These are phyloP conservation scores for Geococcyx californianus DNA, from an alignment of 2,113 vertebrate species.

Conservation along the genomic window DNA sequence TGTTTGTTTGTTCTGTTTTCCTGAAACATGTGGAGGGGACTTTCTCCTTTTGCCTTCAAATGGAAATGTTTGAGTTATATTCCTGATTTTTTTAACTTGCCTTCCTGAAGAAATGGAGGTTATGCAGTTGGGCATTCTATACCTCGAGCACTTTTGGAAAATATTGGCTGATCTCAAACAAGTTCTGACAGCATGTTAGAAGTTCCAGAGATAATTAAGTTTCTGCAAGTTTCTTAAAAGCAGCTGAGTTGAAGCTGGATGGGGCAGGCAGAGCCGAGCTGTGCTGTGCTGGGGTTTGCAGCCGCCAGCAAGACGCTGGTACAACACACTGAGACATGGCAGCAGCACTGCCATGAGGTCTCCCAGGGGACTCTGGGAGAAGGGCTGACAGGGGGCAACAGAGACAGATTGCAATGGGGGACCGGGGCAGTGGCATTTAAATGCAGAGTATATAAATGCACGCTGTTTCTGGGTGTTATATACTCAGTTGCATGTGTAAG, in stretches of 20 bases:
- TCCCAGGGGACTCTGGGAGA: neutral
- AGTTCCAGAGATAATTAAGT: neutral
- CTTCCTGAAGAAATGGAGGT: neutral
- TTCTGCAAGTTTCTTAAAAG: neutral
- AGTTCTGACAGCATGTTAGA: neutral
- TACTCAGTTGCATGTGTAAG: neutral
- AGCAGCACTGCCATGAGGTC: neutral
- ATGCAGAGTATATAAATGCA: neutral
- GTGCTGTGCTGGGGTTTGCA: neutral
- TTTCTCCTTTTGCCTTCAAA: neutral
- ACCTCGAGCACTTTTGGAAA: neutral
- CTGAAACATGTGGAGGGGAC: neutral
- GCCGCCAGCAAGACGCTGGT: rapidly evolving
- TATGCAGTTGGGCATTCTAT: neutral
- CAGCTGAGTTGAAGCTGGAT: neutral
- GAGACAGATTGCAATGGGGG: neutral
- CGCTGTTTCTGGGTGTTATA: neutral
- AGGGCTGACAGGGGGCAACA: neutral
- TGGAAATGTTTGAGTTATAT: conserved; percentile 24
- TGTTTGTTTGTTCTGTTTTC: neutral
- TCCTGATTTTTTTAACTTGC: neutral
- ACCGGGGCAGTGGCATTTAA: neutral
- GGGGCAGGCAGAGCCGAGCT: neutral
- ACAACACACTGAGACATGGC: neutral
- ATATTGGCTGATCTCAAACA: neutral